A percentile compares a stretch with the other conserved stretches of the same genome.
phyloP scores from a whole-genome alignment of 1,140 invertebrate genomes.

The Drosophila malerkotliana region DNA sequence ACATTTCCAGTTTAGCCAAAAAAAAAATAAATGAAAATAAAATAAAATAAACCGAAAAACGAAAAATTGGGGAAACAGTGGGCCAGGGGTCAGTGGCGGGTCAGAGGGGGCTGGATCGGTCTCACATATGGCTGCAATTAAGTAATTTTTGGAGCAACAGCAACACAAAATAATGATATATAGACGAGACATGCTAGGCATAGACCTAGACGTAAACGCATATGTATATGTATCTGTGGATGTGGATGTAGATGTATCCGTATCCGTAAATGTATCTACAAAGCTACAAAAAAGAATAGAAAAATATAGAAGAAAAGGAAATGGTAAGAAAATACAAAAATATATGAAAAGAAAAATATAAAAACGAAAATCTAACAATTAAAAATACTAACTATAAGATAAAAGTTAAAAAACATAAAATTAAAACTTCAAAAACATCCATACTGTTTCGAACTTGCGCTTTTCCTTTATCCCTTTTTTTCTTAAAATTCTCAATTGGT shows the following conservation, averaged over 20 bases:
- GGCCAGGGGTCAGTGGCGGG: not conserved
- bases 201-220: slow-evolving; percentile 1
- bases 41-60: not conserved
- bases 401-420: slow-evolving; percentile 26
- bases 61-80: slow-evolving; percentile 2
- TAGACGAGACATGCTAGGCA: slow-evolving; percentile 58
- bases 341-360: slow-evolving; percentile 43
- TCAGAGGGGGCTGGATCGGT: not conserved
- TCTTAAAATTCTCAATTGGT: slow-evolving; percentile 1
- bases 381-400: slow-evolving; percentile 21
- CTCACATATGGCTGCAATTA: slow-evolving; percentile 79
- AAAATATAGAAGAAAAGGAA: slow-evolving; percentile 9
- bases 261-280: not conserved
- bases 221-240: too few relatives aligned
- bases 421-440: slow-evolving; percentile 10
- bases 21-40: not conserved
- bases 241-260: too few relatives aligned
- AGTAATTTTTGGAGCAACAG: slow-evolving; percentile 72
- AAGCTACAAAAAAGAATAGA: slow-evolving; percentile 4
- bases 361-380: not conserved
- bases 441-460: too few relatives aligned
- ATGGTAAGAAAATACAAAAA: slow-evolving; percentile 27
- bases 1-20: slow-evolving; percentile 66
- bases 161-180: slow-evolving; percentile 59
- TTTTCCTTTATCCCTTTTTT: not conserved